phyloP scores from a whole-genome alignment of 2,888 invertebrate genomes.

The Machimus atricapillus region DNA sequence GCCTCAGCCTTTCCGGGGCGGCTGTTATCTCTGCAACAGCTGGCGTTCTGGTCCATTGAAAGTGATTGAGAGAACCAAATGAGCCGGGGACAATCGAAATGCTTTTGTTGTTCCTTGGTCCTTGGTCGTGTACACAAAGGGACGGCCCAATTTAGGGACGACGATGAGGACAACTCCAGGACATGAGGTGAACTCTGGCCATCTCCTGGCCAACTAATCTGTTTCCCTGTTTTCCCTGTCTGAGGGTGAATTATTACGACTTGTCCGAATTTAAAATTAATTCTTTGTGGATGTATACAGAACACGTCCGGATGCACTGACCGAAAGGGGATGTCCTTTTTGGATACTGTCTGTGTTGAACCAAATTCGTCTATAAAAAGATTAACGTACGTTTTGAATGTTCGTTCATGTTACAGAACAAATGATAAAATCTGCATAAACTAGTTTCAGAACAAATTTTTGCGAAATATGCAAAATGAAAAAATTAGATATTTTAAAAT shows the following conservation, averaged over 20 bases:
- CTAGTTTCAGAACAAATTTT: too few species aligned
- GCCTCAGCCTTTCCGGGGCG: conserved; percentile 7
- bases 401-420: too few species aligned
- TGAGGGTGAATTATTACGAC: not conserved
- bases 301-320: not conserved
- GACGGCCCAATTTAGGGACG: not conserved
- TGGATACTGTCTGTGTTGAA: not conserved
- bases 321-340: not conserved
- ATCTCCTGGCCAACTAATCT: not conserved
- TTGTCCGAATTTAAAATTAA: not conserved
- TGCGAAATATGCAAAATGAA: too few species aligned
- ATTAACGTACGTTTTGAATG: too few species aligned
- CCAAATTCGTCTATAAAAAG: not conserved
- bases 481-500: too few species aligned
- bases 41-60: conserved; percentile 49
- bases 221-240: not conserved
- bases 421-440: too few species aligned
- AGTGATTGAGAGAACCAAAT: conserved; percentile 50
- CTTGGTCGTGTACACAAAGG: not conserved
- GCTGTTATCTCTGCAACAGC: conserved; percentile 49
- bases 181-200: conserved; percentile 14
- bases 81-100: conserved; percentile 46
- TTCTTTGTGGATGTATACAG: not conserved
- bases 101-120: conserved; percentile 11
- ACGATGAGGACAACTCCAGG: not conserved